phyloP scores from a whole-genome alignment of 2,113 vertebrate species.

The Mixornis gularis region DNA sequence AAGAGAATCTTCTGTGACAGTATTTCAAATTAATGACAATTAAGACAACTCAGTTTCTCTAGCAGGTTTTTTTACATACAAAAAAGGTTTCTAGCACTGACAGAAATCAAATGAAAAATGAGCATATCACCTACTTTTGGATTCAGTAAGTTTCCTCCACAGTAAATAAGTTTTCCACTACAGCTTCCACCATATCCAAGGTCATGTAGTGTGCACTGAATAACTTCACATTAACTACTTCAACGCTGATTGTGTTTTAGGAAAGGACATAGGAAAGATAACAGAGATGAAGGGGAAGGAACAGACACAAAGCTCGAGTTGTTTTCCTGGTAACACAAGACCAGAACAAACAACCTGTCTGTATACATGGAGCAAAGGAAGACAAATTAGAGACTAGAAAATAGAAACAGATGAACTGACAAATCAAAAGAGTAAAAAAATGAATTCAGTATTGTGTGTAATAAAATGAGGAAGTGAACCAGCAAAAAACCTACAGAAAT shows the following conservation, averaged over 20 bases:
- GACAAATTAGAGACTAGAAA: neutral
- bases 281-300: neutral
- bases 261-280: neutral
- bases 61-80: neutral
- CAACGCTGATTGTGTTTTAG: neutral
- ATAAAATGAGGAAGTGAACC: neutral
- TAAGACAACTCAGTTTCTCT: neutral
- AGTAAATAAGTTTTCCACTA: neutral
- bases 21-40: neutral
- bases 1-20: neutral
- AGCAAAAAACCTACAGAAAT: neutral
- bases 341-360: neutral
- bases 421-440: neutral
- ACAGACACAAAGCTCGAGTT: rapidly evolving
- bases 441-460: rapidly evolving
- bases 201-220: neutral
- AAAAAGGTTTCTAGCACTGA: neutral
- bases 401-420: neutral
- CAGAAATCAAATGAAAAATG: neutral
- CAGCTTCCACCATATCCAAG: neutral
- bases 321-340: neutral
- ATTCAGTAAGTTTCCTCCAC: neutral
- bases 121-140: neutral
- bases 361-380: neutral
- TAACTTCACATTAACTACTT: neutral